Evolutionary conservation across 2,113 vertebrate species (phyloP), one percentile per base, ranked within the genome.

Genomic region (Paraplagusia blochii): DNA sequence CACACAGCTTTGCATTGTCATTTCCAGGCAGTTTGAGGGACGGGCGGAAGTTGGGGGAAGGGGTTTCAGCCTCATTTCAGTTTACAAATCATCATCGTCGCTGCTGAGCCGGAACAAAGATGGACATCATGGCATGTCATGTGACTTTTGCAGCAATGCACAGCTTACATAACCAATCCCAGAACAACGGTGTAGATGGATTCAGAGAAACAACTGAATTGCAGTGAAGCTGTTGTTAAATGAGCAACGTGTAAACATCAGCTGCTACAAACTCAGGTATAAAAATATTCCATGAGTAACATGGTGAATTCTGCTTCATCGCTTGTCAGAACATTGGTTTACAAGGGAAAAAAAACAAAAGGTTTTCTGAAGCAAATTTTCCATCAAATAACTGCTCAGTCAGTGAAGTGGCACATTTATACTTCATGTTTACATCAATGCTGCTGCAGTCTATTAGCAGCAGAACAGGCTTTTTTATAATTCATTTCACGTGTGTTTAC

Each of bases 61-160:
- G 36, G 7, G 3, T 16, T 53, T 40, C 17, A 44, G 18, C 46
- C 17, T 44, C 54, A 13, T 36, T 33, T 39, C 17, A 3, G 46
- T 18, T 19, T 38, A 1, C 6, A 15, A 44, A 44, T 14, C 36
- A 17, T 29, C 22, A 29, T 29, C 22, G 3, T 29, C 22, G 22
- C 22, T 29, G 6, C 22, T 29, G 22, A 29, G 22, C 22, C 22
- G 22, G 15, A 42, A 42, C 58, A 18, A 13, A 17, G 29, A 47
- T 7, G 34, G 45, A 16, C 17, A 33, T 46, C 47, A 54, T 63
- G 78, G 57, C 62, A n/a, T 48, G 66, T 84, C 79, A 72, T 61
- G 69, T 64, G 75, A 67, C 72, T 11, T 48, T 61, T 39, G 54
- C 53, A 51, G 44, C 63, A 43, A 50, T 34, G 6, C 50, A n/a